Conservation (phyloP, 2,113 vertebrate species). For the Neomonachus schauinslandi region DNA sequence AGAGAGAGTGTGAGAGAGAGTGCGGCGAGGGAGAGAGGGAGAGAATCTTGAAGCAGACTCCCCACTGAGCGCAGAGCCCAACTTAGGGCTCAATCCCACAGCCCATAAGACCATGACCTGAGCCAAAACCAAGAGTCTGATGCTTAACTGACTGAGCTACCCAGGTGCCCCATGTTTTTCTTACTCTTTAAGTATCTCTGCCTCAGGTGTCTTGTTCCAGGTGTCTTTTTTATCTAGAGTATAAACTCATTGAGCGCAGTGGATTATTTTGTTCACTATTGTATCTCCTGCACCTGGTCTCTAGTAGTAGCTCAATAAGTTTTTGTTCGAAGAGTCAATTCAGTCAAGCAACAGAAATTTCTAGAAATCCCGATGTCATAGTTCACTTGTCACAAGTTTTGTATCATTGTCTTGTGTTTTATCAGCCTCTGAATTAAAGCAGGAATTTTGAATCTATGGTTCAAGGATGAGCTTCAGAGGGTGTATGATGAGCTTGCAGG, state of each 20-base stretch:
- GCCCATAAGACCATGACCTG: background rate
- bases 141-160: background rate
- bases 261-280: background rate
- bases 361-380: background rate
- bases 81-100: background rate
- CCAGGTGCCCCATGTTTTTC: background rate
- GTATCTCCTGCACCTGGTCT: background rate
- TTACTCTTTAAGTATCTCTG: background rate
- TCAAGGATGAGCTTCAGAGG: background rate
- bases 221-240: background rate
- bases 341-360: background rate
- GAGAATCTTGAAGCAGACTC: background rate
- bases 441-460: background rate
- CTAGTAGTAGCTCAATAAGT: background rate
- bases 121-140: background rate
- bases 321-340: slow-evolving; percentile 7
- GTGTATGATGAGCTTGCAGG: background rate
- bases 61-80: background rate
- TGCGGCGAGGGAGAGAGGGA: background rate
- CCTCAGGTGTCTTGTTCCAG: background rate
- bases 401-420: background rate
- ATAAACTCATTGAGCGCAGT: background rate
- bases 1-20: background rate
- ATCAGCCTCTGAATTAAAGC: background rate
- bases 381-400: background rate